These are phyloP conservation scores for Euwallacea fornicatus DNA, from an alignment of 1,140 invertebrate species.

Conservation along the genomic window DNA sequence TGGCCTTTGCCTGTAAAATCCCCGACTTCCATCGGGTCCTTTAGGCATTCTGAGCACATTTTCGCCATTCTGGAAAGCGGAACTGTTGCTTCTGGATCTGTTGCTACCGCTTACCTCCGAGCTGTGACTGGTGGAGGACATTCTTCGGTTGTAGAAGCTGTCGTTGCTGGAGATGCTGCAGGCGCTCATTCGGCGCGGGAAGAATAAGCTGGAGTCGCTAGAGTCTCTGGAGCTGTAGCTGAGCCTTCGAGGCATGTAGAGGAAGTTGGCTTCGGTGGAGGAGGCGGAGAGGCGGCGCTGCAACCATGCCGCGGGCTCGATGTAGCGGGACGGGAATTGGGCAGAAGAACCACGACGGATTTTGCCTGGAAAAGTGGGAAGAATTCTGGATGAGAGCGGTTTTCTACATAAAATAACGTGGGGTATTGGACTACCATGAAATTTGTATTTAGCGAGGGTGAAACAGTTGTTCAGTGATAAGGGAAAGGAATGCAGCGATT, in stretches of 20 bases:
- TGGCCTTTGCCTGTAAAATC: slow-evolving; percentile 62
- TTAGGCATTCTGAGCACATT: slow-evolving; percentile 76
- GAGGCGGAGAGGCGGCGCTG: slow-evolving; percentile 62
- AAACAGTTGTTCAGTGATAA: background rate
- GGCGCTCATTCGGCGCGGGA: slow-evolving; percentile 60
- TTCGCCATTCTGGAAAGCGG: slow-evolving; percentile 60
- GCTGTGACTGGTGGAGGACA: slow-evolving; percentile 58
- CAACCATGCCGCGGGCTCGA: slow-evolving; percentile 65
- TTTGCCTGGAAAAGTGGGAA: slow-evolving; percentile 37
- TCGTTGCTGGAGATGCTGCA: slow-evolving; percentile 56
- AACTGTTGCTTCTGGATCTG: slow-evolving; percentile 60
- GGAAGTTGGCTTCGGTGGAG: slow-evolving; percentile 60
- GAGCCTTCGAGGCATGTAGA: slow-evolving; percentile 61
- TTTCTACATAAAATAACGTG: too few species aligned
- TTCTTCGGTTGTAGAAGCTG: slow-evolving; percentile 54
- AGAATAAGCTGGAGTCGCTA: slow-evolving; percentile 59
- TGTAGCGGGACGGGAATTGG: slow-evolving; percentile 56
- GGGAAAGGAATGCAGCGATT: too few species aligned
- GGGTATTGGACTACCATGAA: too few species aligned
- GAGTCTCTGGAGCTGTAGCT: slow-evolving; percentile 62
- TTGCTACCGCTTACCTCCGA: slow-evolving; percentile 55
- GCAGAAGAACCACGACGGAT: slow-evolving; percentile 62
- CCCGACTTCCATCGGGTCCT: slow-evolving; percentile 81
- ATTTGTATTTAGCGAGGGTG: background rate
- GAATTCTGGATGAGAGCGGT: too few species aligned